Conservation (phyloP, 2,113 vertebrate species). For the Lynx canadensis region DNA sequence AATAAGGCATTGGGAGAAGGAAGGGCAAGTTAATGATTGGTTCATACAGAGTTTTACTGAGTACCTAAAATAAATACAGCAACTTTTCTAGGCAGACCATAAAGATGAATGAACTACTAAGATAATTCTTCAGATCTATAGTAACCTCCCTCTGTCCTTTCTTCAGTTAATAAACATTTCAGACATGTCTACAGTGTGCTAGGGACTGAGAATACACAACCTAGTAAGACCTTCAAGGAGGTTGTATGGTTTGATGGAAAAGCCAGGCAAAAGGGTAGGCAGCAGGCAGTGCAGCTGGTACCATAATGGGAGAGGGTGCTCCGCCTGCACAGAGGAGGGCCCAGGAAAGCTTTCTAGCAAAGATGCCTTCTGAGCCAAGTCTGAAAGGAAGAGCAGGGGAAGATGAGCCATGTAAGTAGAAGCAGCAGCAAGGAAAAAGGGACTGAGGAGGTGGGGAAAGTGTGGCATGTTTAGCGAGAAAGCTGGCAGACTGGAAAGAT, state of each 20-base stretch:
- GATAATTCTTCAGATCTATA: not conserved
- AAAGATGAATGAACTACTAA: not conserved
- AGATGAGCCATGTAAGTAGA: not conserved
- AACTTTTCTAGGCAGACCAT: not conserved
- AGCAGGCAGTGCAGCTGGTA: not conserved
- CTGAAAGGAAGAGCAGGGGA: not conserved
- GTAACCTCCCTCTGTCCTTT: not conserved
- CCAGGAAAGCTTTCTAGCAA: not conserved
- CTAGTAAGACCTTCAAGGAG: not conserved
- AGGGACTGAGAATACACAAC: not conserved
- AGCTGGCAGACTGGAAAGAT: not conserved
- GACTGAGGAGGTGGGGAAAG: not conserved
- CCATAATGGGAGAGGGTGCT: not conserved
- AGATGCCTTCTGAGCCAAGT: not conserved
- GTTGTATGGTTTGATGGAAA: not conserved
- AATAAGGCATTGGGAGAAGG: not conserved
- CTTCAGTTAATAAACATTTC: constrained; percentile 10
- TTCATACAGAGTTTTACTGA: not conserved
- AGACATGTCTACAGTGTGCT: not conserved
- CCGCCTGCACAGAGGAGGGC: not conserved
- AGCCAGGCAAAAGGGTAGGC: not conserved
- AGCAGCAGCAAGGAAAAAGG: not conserved
- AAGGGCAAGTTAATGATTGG: not conserved
- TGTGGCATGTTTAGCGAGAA: not conserved
- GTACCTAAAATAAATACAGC: not conserved